Base-by-base conservation (phyloP, 1,140 invertebrate genomes). In the Amphibalanus amphitrite region DNA sequence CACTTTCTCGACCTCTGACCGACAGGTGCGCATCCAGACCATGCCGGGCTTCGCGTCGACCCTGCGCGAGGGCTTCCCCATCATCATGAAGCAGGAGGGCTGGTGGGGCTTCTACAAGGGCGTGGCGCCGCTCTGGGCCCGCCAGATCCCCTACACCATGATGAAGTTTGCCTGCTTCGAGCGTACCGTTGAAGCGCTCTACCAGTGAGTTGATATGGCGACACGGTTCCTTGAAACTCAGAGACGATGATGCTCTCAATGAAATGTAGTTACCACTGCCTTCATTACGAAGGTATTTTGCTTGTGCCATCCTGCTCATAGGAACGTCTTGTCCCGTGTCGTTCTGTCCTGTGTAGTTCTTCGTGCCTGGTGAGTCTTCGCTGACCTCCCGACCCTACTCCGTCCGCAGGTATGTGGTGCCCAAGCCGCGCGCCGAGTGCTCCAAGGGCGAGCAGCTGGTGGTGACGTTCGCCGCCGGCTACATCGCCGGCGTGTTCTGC, bases 151-250 rank as follows among this genome's bases (percentile, higher is more conserved):
- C 4, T 99, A 99, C 85, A 99, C 97, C 70, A 99, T 99, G 97
- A 99, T 99, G 97, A 99, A 99, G 83, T 99, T 99, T 81, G 95
- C 97, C 73, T 99, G 96, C 84, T 99, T 99, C 83, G 97, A 99
- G 82, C 87, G 92, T 78, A 99, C 97, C 3, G 86, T 99, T 20
- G 97, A 99, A 82, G 82, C 95, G 70, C 80, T 99, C 0, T 99
- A 99, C 82, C 87, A 90, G 84, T 67, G 65, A 26, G 65, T 67
- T 3, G 33, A 38, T 15, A 15, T 38, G 4, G 15, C 33, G 33
- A 15, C n/a, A n/a, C 4, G 33, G 33, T 38, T 38, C 15, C 33
- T 38, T 4, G 33, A 38, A 38, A 38, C 15, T 15, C 4, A 38
- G 15, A 6, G 33, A 38, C 15, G 33, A n/a, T n/a, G n/a, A n/a